Evolutionary conservation across 2,888 invertebrate genomes (phyloP).

Genomic region (Zeuzera pyrina): DNA sequence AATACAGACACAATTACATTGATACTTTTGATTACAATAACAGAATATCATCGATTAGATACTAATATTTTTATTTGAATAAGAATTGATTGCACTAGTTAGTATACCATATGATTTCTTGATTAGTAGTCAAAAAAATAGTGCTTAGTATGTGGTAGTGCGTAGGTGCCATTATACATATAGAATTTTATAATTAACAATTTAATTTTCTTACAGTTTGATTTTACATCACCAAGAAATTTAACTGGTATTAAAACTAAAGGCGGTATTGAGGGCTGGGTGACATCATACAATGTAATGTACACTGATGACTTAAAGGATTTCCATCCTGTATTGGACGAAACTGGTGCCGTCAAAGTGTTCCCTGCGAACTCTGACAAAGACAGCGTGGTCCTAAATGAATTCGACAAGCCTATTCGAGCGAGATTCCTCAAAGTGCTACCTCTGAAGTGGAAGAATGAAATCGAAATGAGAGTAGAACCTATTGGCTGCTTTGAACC

Average conservation of each 20-base stretch:
- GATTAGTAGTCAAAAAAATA: too few relatives aligned
- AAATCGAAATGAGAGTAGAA: conserved; percentile 82
- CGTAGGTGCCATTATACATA: too few relatives aligned
- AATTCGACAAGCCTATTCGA: conserved; percentile 81
- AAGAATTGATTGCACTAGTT: too few relatives aligned
- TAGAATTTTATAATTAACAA: too few relatives aligned
- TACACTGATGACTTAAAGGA: conserved; percentile 81
- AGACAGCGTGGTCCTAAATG: conserved; percentile 71
- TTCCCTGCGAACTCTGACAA: conserved; percentile 84
- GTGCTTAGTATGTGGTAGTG: too few relatives aligned
- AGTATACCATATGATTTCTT: too few relatives aligned
- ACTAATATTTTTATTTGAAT: too few relatives aligned
- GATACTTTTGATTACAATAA: too few relatives aligned
- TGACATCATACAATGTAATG: conserved; percentile 79
- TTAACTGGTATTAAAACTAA: conserved; percentile 85
- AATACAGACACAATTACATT: too few relatives aligned
- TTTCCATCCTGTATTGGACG: conserved; percentile 80
- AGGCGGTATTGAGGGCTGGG: conserved; percentile 81
- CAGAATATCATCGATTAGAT: too few relatives aligned
- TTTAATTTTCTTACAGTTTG: too few relatives aligned
- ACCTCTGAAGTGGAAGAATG: conserved; percentile 81
- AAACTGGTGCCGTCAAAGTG: conserved; percentile 61
- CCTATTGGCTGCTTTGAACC: conserved; percentile 85
- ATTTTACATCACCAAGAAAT: conserved; percentile 82
- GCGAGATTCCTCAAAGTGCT: conserved; percentile 80